phyloP scores from a whole-genome alignment of 1,140 invertebrate genomes.

The Cyphomyrmex costatus region DNA sequence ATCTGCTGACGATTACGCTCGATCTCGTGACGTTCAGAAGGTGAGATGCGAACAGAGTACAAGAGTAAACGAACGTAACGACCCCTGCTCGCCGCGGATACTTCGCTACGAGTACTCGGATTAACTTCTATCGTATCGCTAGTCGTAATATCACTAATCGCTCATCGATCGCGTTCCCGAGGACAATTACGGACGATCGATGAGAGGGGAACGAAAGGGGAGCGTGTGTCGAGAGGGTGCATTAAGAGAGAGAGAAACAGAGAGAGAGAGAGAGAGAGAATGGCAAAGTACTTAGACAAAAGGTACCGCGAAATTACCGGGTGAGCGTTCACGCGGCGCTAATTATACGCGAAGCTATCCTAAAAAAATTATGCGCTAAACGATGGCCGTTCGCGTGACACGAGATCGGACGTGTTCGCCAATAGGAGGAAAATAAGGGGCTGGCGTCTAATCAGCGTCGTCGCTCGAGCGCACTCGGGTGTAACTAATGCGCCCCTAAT shows the following conservation, averaged over 20 bases:
- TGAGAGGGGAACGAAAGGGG: constrained; percentile 14
- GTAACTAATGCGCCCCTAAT: constrained; percentile 28
- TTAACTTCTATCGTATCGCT: constrained; percentile 20
- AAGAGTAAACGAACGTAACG: background rate
- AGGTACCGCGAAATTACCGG: background rate
- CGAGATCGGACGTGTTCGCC: constrained; percentile 32
- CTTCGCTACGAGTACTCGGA: constrained; percentile 26
- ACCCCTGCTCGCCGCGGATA: background rate
- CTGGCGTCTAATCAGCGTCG: constrained; percentile 21
- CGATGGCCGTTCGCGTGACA: constrained; percentile 11
- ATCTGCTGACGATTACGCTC: background rate
- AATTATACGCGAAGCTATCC: constrained; percentile 15
- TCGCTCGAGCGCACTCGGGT: constrained; percentile 37
- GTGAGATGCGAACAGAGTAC: background rate
- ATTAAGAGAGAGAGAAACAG: background rate
- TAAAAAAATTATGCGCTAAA: constrained; percentile 28
- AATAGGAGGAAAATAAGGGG: background rate
- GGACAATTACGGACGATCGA: constrained; percentile 21
- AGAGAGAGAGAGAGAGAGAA: background rate
- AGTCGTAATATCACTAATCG: constrained; percentile 43
- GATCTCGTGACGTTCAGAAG: constrained; percentile 20
- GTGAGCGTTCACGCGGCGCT: background rate
- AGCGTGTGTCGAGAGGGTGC: background rate
- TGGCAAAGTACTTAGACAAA: background rate
- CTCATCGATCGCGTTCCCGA: constrained; percentile 26